Conservation (phyloP, 2,888 invertebrate species). For the Proisotoma minuta region DNA sequence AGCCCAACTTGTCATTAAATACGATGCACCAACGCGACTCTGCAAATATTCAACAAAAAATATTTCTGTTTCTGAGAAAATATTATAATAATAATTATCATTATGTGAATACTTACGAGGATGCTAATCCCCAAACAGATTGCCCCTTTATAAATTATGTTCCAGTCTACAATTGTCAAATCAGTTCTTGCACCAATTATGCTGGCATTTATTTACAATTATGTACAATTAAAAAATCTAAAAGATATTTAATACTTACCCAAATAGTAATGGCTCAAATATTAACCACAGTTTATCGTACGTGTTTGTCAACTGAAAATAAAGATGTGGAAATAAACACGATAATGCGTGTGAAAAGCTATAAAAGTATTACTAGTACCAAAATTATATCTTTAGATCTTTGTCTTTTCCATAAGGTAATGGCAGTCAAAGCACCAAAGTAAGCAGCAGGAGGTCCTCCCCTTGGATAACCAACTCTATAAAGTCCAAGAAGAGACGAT, state of each 20-base stretch:
- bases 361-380: not conserved
- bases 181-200: slow-evolving; percentile 40
- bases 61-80: no score
- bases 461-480: slow-evolving; percentile 39
- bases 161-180: slow-evolving; percentile 36
- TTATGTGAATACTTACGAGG: slow-evolving; percentile 13
- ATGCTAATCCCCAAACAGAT: slow-evolving; percentile 30
- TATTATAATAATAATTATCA: slow-evolving; percentile 4
- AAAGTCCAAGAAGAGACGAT: slow-evolving; percentile 36
- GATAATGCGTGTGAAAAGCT: not conserved
- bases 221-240: no score
- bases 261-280: slow-evolving; percentile 44
- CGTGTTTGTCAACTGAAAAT: not conserved
- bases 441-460: slow-evolving; percentile 39
- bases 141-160: slow-evolving; percentile 24
- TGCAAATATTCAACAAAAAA: slow-evolving; percentile 9
- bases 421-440: slow-evolving; percentile 30
- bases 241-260: no score
- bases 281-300: slow-evolving; percentile 31
- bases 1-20: slow-evolving; percentile 18
- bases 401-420: slow-evolving; percentile 24
- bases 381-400: not conserved
- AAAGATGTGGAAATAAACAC: not conserved
- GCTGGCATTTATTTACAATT: no score
- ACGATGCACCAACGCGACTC: slow-evolving; percentile 22